Conservation (phyloP, 2,113 vertebrate genomes). For the Salvelinus sp. region DNA sequence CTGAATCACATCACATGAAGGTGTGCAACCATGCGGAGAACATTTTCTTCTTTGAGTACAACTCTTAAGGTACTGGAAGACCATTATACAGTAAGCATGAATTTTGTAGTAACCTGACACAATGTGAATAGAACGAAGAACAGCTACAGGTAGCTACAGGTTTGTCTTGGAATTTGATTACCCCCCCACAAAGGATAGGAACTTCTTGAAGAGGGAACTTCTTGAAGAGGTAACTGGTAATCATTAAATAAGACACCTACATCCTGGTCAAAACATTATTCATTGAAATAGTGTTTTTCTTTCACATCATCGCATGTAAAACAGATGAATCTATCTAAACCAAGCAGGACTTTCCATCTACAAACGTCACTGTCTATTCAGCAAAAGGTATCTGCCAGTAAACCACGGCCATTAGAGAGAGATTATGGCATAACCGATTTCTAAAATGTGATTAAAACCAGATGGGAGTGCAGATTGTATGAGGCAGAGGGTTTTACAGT, state of each 20-base stretch:
- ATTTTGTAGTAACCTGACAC: not conserved
- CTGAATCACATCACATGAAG: not conserved
- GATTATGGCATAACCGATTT: constrained; percentile 68
- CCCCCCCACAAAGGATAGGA: no score
- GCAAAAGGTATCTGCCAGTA: constrained; percentile 47
- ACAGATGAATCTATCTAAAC: not conserved
- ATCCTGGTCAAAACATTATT: not conserved
- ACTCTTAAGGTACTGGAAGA: not conserved
- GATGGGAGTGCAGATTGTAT: constrained; percentile 68
- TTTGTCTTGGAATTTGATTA: not conserved
- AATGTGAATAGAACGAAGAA: not conserved
- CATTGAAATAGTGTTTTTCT: not conserved
- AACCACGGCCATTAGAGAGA: constrained; percentile 64
- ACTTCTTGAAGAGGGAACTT: no score
- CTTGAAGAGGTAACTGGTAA: no score
- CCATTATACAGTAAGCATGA: not conserved
- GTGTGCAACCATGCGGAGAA: not conserved
- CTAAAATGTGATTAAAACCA: constrained; percentile 73
- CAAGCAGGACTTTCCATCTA: not conserved
- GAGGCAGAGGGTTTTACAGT: constrained; percentile 56
- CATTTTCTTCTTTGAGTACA: not conserved
- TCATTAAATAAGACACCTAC: no score
- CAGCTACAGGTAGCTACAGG: not conserved
- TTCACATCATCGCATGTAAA: not conserved
- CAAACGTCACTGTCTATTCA: constrained; percentile 44